Conservation (phyloP, 2,797 vertebrate genomes). For the Myiothlypis coronata region DNA sequence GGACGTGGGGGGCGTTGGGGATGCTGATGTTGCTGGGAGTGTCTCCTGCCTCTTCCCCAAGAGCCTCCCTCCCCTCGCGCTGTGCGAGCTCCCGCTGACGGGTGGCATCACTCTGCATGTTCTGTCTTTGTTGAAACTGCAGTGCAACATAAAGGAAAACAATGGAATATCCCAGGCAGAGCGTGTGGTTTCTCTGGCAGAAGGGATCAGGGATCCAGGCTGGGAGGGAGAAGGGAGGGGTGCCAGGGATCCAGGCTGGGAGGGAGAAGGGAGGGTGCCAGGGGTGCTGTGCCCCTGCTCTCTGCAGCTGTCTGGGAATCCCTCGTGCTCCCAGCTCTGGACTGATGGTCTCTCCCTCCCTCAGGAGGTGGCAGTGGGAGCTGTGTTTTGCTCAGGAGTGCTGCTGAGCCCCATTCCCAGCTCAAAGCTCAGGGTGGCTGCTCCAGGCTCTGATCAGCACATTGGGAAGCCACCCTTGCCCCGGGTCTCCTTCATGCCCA, state of each 20-base stretch:
- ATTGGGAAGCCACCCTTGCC: not conserved
- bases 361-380: not conserved
- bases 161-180: not conserved
- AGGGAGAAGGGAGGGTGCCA: not conserved
- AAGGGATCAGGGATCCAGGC: not conserved
- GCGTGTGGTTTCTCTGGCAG: not conserved
- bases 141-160: slow-evolving; percentile 33
- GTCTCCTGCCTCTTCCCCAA: not conserved
- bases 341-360: fast-evolving
- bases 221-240: not conserved
- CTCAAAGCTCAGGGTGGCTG: not conserved
- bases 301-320: fast-evolving
- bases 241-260: not conserved
- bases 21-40: not conserved
- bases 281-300: not conserved
- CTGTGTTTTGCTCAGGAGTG: fast-evolving
- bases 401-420: not conserved
- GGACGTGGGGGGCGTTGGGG: not conserved
- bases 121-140: not conserved
- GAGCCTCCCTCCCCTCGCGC: not conserved
- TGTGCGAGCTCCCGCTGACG: not conserved
- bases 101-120: slow-evolving; percentile 29
- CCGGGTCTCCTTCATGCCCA: not conserved
- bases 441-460: not conserved
- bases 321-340: fast-evolving